Base-by-base conservation (phyloP, 2,888 invertebrate species). In the Camponotus fellah region DNA sequence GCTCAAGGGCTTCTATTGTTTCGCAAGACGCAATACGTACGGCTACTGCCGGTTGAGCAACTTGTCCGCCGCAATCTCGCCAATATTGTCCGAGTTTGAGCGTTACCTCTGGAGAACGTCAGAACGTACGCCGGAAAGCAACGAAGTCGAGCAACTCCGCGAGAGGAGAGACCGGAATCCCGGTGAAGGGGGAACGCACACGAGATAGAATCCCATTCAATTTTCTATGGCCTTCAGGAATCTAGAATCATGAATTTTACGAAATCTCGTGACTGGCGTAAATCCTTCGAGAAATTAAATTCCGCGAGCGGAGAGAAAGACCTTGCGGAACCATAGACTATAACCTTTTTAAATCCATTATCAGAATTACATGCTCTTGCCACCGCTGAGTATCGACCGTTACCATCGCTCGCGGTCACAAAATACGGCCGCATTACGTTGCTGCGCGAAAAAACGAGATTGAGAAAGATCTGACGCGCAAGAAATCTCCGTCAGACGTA, bases 341-440 rank as follows among this genome's bases (percentile, higher is more conserved):
- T 79, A 58, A 56, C 53, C 56, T 71, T 86, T 80, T 82, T 75
- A 32, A 40, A 76, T 82, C 84, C 89, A 89, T 89, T 90, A 89
- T 84, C 77, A 72, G 83, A 84, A 85, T 88, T 85, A 84, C 82
- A 68, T 34, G 85, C 60, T 26, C 26, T 77, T 82, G 69, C 83
- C 60, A 62, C 37, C 26, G 46, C 9, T 12, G 34, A 32, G 62
- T 49, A 56, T 53, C 64, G 37, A 26, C 66, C 26, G 53, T 8
- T n/a, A n/a, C 53, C n/a, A 53, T 0, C 53, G 56, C 37, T 56
- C 17, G 81, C 69, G 65, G 62, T 69, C n/a, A 77, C 82, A 82
- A 89, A 88, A 88, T 88, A 88, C 85, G 87, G 49, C 26, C 77
- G 62, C n/a, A 14, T 69, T 69, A 76, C 76, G 69, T 76, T n/a